phyloP scores from a whole-genome alignment of 2,888 invertebrate genomes.

The Apantesis nais region DNA sequence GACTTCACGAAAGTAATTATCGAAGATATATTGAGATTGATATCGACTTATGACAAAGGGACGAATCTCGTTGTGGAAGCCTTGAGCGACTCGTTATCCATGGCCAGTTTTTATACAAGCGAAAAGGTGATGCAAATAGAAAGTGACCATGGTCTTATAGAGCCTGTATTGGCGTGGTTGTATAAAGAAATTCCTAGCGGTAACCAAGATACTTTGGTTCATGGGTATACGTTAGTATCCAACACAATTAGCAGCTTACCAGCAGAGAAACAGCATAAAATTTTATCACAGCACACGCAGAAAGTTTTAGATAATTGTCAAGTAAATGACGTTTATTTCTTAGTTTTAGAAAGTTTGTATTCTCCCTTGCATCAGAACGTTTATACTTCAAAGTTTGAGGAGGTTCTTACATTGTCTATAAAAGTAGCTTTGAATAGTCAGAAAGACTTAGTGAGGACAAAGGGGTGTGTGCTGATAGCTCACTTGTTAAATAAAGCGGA shows the following conservation, averaged over 20 bases:
- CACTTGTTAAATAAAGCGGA: conserved; percentile 87
- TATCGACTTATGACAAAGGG: conserved; percentile 57
- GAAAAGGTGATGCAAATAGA: conserved; percentile 75
- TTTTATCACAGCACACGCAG: conserved; percentile 62
- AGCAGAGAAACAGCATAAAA: conserved; percentile 61
- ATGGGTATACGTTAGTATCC: conserved; percentile 68
- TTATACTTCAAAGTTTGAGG: conserved; percentile 61
- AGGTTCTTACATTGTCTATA: conserved; percentile 67
- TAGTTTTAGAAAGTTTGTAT: conserved; percentile 82
- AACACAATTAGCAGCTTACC: conserved; percentile 71
- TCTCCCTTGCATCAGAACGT: conserved; percentile 75
- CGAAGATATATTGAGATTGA: conserved; percentile 73
- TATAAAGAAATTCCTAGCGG: conserved; percentile 59
- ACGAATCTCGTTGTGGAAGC: conserved; percentile 69
- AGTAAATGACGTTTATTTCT: conserved; percentile 62
- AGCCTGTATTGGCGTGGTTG: conserved; percentile 72
- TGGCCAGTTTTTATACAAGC: conserved; percentile 63
- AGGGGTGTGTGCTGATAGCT: conserved; percentile 81
- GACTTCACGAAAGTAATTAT: conserved; percentile 79
- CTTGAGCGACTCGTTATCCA: conserved; percentile 66
- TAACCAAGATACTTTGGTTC: conserved; percentile 54
- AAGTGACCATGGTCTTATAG: conserved; percentile 74
- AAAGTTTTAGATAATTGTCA: conserved; percentile 61
- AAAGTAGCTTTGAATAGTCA: conserved; percentile 67
- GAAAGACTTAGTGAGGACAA: conserved; percentile 62